Conservation (phyloP, 2,888 invertebrate species). For the Papilio elwesi region DNA sequence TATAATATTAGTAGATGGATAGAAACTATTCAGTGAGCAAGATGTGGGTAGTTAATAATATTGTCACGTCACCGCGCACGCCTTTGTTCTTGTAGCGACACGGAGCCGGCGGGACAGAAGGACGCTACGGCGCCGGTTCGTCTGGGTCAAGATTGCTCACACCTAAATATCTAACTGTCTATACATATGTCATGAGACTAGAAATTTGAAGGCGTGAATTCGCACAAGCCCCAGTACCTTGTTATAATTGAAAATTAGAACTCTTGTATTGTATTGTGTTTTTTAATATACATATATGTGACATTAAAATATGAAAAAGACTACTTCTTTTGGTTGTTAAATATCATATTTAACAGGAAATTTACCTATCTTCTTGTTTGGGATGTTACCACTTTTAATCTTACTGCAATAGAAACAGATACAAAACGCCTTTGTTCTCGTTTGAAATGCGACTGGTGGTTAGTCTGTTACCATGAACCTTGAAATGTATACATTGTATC, state of each 20-base stretch:
- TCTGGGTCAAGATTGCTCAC: slow-evolving; percentile 20
- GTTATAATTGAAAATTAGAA: no score
- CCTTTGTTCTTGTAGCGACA: slow-evolving; percentile 11
- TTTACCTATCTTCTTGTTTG: neutral
- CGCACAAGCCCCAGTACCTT: neutral
- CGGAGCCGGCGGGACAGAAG: neutral
- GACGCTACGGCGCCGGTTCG: slow-evolving; percentile 13
- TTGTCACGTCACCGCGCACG: neutral
- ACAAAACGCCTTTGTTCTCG: no score
- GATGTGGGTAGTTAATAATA: slow-evolving; percentile 20
- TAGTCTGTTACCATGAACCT: no score
- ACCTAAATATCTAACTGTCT: slow-evolving; percentile 10
- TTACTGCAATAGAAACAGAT: no score
- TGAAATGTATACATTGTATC: no score
- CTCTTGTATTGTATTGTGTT: no score
- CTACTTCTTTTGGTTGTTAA: neutral
- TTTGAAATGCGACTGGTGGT: no score
- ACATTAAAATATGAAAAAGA: neutral
- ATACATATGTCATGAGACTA: slow-evolving; percentile 1
- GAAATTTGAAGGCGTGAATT: neutral
- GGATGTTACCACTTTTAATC: no score
- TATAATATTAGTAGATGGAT: no score
- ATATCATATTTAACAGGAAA: neutral
- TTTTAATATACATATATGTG: neutral
- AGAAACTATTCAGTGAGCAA: neutral